A percentile compares a stretch with the other conserved stretches of the same genome.
These are phyloP conservation scores for Hirtodrosophila duncani DNA, from an alignment of 2,888 invertebrate genomes.

Conservation along the genomic window DNA sequence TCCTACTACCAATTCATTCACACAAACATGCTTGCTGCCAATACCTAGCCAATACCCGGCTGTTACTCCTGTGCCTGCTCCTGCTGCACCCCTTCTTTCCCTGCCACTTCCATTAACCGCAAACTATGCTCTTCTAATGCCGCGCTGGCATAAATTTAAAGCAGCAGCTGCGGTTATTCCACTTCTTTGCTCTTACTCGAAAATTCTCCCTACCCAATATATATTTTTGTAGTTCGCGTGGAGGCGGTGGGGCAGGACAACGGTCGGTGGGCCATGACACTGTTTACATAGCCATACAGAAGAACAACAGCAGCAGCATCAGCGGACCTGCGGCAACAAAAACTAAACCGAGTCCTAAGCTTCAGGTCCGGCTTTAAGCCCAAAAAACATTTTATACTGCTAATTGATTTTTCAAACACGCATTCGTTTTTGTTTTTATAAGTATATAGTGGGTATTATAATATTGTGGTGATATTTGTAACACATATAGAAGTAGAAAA, in stretches of 20 bases:
- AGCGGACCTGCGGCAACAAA: conserved; percentile 21
- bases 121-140: conserved; percentile 66
- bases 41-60: conserved; percentile 60
- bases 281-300: background rate
- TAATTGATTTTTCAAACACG: conserved; percentile 65
- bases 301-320: conserved; percentile 4
- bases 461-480: too few relatives aligned
- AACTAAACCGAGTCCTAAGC: conserved; percentile 11
- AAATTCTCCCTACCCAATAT: background rate
- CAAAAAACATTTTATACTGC: conserved; percentile 60
- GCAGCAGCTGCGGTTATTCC: conserved; percentile 69
- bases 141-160: conserved; percentile 69
- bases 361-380: conserved; percentile 38
- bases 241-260: too few relatives aligned
- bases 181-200: conserved; percentile 8
- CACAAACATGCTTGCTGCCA: conserved; percentile 23
- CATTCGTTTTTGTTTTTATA: conserved; percentile 21
- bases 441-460: too few relatives aligned
- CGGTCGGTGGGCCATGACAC: too few relatives aligned
- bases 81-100: background rate
- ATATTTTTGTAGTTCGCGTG: too few relatives aligned
- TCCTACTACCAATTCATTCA: background rate
- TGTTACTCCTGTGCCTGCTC: conserved; percentile 4
- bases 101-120: conserved; percentile 42
- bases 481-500: too few relatives aligned